Conservation (phyloP, 2,113 vertebrate species). For the Catharus minimus region DNA sequence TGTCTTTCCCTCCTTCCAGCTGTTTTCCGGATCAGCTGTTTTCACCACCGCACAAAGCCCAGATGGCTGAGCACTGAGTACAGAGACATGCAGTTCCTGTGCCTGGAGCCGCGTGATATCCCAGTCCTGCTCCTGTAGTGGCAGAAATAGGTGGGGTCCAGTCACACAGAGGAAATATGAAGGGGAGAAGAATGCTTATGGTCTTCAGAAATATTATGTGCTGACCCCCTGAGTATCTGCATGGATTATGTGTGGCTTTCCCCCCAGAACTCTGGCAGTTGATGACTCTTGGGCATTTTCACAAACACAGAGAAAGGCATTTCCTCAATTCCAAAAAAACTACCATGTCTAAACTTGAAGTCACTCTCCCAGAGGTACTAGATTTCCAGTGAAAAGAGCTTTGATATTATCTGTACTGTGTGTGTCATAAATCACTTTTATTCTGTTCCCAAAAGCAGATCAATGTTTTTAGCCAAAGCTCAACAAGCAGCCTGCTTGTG, state of each 20-base stretch:
- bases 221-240: background rate
- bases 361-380: background rate
- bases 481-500: background rate
- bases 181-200: background rate
- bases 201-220: background rate
- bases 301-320: background rate
- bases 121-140: background rate
- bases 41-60: background rate
- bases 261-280: background rate
- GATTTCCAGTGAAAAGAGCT: background rate
- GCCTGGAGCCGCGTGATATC: background rate
- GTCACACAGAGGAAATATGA: background rate
- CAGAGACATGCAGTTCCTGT: background rate
- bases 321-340: background rate
- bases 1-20: slow-evolving; percentile 1
- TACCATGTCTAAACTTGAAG: background rate
- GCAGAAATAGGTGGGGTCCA: background rate
- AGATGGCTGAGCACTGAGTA: background rate
- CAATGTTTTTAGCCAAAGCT: background rate
- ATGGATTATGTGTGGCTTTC: background rate
- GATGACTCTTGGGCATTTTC: background rate
- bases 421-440: background rate
- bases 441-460: background rate
- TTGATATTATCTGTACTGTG: background rate
- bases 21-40: slow-evolving; percentile 21